These are phyloP conservation scores for Guaruba guarouba DNA, from an alignment of 2,113 vertebrate genomes.

Conservation along the genomic window DNA sequence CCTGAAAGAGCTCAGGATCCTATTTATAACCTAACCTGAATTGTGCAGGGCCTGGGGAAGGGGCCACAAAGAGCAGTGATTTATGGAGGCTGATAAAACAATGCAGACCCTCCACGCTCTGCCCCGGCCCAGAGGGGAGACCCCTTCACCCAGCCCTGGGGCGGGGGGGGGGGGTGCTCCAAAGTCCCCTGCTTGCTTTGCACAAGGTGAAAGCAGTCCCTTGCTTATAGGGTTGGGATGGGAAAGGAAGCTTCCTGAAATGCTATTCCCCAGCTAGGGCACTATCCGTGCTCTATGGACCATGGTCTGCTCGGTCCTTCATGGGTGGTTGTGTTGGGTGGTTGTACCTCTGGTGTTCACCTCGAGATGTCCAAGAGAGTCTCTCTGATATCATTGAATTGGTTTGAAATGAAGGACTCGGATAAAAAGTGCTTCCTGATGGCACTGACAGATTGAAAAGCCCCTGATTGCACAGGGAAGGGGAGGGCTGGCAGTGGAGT, in stretches of 20 bases:
- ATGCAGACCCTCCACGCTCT: not conserved
- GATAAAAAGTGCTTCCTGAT: not conserved
- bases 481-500: not conserved
- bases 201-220: not conserved
- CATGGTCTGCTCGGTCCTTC: fast-evolving
- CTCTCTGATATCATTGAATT: not conserved
- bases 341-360: not conserved
- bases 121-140: not conserved
- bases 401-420: not conserved
- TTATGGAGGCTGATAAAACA: not conserved
- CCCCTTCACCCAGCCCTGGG: fast-evolving
- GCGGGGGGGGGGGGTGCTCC: not conserved
- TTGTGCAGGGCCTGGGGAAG: not conserved
- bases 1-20: conserved; percentile 41
- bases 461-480: not conserved
- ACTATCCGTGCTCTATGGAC: fast-evolving
- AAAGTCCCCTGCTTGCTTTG: not conserved
- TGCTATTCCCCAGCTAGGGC: fast-evolving
- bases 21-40: conserved; percentile 38
- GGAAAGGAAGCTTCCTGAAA: not conserved
- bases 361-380: fast-evolving
- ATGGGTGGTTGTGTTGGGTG: fast-evolving
- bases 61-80: conserved; percentile 27
- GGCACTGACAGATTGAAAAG: not conserved
- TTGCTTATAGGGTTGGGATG: not conserved